Base-by-base conservation (phyloP, 2,797 vertebrate genomes). In the Sphaeramia orbicularis region DNA sequence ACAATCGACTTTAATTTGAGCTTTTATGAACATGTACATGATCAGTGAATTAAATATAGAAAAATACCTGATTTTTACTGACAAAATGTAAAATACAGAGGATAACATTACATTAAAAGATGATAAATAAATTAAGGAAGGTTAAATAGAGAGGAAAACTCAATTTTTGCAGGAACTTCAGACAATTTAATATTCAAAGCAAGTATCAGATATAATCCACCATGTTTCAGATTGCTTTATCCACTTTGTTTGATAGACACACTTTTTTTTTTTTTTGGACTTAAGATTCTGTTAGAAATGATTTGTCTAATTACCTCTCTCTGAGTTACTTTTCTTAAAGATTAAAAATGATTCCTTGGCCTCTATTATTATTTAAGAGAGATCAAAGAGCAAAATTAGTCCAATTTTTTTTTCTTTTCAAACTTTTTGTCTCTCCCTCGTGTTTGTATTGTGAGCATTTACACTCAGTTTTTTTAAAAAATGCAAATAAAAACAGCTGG, bases 331-430 rank as follows among this genome's bases (percentile, higher is more conserved):
- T 73, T 72, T 67, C 68, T 72, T 57, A 78, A 69, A 76, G 80
- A 88, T 71, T 51, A 52, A 84, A n/a, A 78, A n/a, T n/a, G n/a
- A n/a, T n/a, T n/a, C n/a, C n/a, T n/a, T n/a, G n/a, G n/a, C n/a
- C n/a, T n/a, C n/a, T 78, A 85, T 90, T 88, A 92, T 88, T 83
- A 89, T 89, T 88, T 88, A 89, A 83, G 83, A 78, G 85, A 90
- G 90, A 89, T 92, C 91, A 92, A 78, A 89, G 90, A 74, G 82
- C 86, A 89, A 69, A 86, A 81, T 78, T 60, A 81, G 80, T 55
- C 61, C 78, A 72, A 85, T n/a, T n/a, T n/a, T n/a, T 90, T 85
- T 89, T 86, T 68, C 74, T 81, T 71, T 89, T 81, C 73, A 75
- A 88, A 81, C n/a, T n/a, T n/a, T n/a, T n/a, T n/a, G n/a, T n/a